Evolutionary conservation across 2,113 vertebrate species (phyloP).

Genomic region (Phaetusa simplex): DNA sequence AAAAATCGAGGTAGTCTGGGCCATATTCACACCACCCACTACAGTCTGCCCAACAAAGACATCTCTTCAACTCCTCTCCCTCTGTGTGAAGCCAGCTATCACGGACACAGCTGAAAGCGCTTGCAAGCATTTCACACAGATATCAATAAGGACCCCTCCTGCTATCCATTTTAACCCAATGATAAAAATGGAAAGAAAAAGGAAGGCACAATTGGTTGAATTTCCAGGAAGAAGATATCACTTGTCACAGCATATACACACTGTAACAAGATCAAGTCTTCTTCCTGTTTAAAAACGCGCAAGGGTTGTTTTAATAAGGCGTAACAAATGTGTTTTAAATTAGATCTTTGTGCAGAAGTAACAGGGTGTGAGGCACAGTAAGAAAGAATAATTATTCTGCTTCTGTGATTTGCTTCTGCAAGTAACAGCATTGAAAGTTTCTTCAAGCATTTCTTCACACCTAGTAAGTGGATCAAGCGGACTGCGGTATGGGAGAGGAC

Average conservation of each 20-base stretch:
- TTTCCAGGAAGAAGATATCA: background rate
- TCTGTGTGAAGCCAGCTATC: background rate
- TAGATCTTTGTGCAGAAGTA: conserved; percentile 16
- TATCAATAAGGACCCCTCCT: background rate
- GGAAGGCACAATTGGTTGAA: background rate
- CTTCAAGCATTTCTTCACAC: background rate
- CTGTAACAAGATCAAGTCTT: background rate
- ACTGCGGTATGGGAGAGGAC: background rate
- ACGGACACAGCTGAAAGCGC: background rate
- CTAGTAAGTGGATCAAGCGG: background rate
- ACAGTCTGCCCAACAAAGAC: background rate
- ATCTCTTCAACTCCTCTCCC: background rate
- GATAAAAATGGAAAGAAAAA: background rate
- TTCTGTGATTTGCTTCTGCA: conserved; percentile 9
- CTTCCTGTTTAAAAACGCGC: background rate
- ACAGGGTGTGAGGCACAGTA: background rate
- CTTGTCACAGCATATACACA: background rate
- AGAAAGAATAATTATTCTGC: conserved; percentile 12
- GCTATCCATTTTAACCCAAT: background rate
- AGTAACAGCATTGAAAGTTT: background rate
- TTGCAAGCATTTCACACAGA: background rate
- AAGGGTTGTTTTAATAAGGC: background rate
- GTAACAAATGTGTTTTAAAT: conserved; percentile 10
- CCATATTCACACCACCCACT: background rate
- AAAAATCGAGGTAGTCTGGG: background rate